Base-by-base conservation (phyloP, 1,140 invertebrate genomes). In the Plectrocnemia conspersa region DNA sequence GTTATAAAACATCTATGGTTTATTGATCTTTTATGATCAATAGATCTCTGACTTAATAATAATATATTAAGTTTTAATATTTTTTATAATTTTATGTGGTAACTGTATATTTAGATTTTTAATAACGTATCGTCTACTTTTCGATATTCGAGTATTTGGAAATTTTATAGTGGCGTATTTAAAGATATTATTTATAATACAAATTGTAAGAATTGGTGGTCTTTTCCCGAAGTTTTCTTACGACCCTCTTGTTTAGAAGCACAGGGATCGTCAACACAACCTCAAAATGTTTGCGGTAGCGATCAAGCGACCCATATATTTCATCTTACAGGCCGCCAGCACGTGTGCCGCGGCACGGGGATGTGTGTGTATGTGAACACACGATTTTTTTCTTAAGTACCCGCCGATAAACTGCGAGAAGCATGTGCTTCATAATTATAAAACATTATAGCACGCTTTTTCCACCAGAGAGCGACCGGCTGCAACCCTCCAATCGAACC, bases 261-360 rank as follows among this genome's bases (percentile, higher is more conserved):
- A 6, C 35, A 7, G 35, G 15, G 7, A 13, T 6, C 35, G 13
- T 38, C 35, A 38, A 38, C 35, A 38, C 42, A 48, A 48, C 46
- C 46, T 50, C 47, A 38, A 44, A 60, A 60, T 60, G 58, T 60
- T 60, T 60, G 58, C 58, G 58, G 58, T 60, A 60, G 58, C 54
- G 25, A 56, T 60, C 58, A 53, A 32, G 23, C 58, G 58, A 56
- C 58, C 54, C 58, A 60, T 56, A 60, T 60, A 56, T 54, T 56
- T 50, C 47, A 50, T 50, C 47, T 50, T 50, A 23, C 19, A 16
- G 47, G 10, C 47, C 40, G 23, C 36, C 38, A 52, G 50, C 50
- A 52, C 50, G 50, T 52, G 50, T 52, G 40, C 52, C n/a, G n/a
- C 18, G 13, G 27, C 22, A 35, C 18, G 24, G 32, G 52, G 32